Evolutionary conservation across 1,140 invertebrate species (phyloP), one percentile per base, ranked within the genome.

Genomic region (Geopemphigus sp.): DNA sequence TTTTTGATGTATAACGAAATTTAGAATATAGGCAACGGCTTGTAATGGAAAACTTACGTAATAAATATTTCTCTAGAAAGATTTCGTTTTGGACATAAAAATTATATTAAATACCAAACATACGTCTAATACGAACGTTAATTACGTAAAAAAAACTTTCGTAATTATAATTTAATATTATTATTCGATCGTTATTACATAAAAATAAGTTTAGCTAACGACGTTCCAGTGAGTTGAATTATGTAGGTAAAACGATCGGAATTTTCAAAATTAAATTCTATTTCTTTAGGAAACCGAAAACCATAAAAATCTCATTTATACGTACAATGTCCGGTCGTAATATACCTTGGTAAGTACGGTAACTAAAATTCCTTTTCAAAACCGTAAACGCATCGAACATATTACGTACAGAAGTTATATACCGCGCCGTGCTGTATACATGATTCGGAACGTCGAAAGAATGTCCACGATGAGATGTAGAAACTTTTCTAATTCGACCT

Each of bases 361-460:
- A 22, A 10, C 45, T 68, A 24, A 68, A 45, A 68, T 68, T 50
- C 24, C 66, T 50, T 50, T 50, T 2, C 66, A 17, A 68, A 68
- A 68, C 47, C 66, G 39, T 68, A 17, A 24, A 50, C 14, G 24
- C 26, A 26, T 50, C 45, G 24, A 26, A 50, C 8, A 50, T 68
- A 68, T 50, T 68, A 68, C 29, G 39, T 26, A 68, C 39, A 10
- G 24, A 5, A 68, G 66, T 50, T 68, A 10, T 50, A 26, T 26
- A n/a, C n/a, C n/a, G n/a, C n/a, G n/a, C n/a, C 26, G 45, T 50
- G 50, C 45, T 24, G 6, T 17, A 50, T 26, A 50, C 47, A 50
- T 50, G 5, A 68, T 10, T 15, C 12, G 15, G 26, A 19, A 10
- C 17, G 45, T 50, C 22, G 22, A 50, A 47, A 50, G 39, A 68